phyloP scores from a whole-genome alignment of 2,888 invertebrate species.

The Parascotia fuliginaria region DNA sequence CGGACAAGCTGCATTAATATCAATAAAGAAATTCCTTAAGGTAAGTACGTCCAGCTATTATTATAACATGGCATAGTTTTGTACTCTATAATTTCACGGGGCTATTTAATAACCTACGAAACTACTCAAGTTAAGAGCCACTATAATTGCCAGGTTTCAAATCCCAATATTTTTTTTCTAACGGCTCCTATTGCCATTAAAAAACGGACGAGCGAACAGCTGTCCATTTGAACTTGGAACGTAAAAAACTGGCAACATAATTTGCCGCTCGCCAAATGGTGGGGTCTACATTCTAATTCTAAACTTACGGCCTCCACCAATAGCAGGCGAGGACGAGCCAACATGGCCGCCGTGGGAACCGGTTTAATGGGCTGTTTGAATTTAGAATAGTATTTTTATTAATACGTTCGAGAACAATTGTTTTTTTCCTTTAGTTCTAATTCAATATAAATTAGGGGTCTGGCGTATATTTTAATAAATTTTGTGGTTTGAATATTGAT shows the following conservation, averaged over 20 bases:
- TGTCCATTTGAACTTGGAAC: constrained; percentile 78
- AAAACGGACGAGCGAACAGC: constrained; percentile 58
- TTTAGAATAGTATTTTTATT: constrained; percentile 85
- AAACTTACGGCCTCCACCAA: constrained; percentile 82
- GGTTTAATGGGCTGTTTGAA: constrained; percentile 84
- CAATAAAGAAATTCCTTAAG: constrained; percentile 26
- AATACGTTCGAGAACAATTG: constrained; percentile 77
- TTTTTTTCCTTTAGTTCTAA: constrained; percentile 56
- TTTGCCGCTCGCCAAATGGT: constrained; percentile 84
- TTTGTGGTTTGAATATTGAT: constrained; percentile 1
- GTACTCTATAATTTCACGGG: constrained; percentile 4
- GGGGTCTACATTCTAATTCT: constrained; percentile 85
- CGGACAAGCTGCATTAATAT: constrained; percentile 6
- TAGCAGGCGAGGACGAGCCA: constrained; percentile 82
- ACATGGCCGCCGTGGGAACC: constrained; percentile 85
- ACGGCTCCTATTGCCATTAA: constrained; percentile 39
- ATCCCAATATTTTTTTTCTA: constrained; percentile 47
- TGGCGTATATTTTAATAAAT: constrained; percentile 13
- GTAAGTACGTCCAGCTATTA: constrained; percentile 14
- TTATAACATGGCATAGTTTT: constrained; percentile 15
- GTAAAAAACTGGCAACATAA: constrained; percentile 76
- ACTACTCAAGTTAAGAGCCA: constrained; percentile 12
- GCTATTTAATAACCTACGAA: constrained; percentile 3
- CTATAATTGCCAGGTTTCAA: constrained; percentile 43
- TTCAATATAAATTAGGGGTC: constrained; percentile 30